Evolutionary conservation across 1,140 invertebrate species (phyloP).

Genomic region (Zophobas morio): DNA sequence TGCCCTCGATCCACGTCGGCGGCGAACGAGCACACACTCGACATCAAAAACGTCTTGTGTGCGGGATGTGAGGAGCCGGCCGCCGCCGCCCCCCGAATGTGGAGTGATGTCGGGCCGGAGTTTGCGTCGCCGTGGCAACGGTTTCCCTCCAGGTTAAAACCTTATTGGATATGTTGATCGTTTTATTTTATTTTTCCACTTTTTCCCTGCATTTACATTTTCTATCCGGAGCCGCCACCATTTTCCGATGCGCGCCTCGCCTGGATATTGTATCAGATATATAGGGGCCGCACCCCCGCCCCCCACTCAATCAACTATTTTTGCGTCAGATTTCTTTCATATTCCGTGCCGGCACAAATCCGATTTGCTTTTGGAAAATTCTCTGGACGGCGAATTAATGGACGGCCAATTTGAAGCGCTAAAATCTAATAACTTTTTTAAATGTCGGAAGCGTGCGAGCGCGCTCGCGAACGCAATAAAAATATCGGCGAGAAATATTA

Average conservation of each 20-base stretch:
- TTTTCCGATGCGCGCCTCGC: constrained; percentile 59
- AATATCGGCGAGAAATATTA: constrained; percentile 19
- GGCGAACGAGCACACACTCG: constrained; percentile 25
- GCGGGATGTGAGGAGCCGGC: constrained; percentile 30
- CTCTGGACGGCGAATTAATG: constrained; percentile 45
- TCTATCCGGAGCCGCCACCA: constrained; percentile 62
- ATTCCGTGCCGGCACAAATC: constrained; percentile 42
- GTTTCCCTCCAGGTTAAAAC: constrained; percentile 65
- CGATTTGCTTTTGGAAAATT: constrained; percentile 49
- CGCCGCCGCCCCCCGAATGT: constrained; percentile 55
- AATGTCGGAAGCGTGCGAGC: constrained; percentile 38
- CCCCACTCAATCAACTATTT: constrained; percentile 48
- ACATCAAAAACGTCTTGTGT: constrained; percentile 49
- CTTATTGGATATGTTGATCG: constrained; percentile 67
- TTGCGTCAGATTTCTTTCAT: constrained; percentile 47
- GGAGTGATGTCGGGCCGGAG: constrained; percentile 59
- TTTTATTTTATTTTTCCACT: constrained; percentile 65
- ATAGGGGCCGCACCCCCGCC: constrained; percentile 9
- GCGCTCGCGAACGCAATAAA: constrained; percentile 29
- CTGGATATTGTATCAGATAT: constrained; percentile 56
- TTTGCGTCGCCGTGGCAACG: constrained; percentile 62
- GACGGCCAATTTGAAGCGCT: constrained; percentile 46
- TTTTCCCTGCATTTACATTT: constrained; percentile 64
- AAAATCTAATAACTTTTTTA: constrained; percentile 49
- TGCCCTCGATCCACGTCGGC: background rate